Percentiles rank a stretch among this genome's conserved stretches.
These are phyloP conservation scores for Nomada goodeniana DNA, from an alignment of 2,888 invertebrate species.

Conservation along the genomic window DNA sequence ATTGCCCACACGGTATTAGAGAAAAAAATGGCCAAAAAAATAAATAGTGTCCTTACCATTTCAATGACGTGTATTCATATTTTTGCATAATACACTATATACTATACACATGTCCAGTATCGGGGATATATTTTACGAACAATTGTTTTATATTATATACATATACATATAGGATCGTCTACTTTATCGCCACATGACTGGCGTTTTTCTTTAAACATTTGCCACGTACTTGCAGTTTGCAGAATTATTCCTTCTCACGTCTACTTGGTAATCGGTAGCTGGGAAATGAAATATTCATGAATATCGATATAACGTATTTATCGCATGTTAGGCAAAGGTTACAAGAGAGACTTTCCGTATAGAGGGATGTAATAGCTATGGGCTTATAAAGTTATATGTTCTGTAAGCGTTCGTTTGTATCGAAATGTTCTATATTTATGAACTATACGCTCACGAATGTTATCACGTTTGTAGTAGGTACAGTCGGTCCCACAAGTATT, in stretches of 20 bases:
- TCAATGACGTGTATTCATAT: neutral
- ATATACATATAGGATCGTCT: neutral
- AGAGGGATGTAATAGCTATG: constrained; percentile 27
- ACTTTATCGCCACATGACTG: neutral
- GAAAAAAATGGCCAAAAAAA: neutral
- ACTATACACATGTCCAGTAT: neutral
- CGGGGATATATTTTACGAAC: too few species aligned
- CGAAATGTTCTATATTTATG: neutral
- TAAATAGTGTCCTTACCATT: neutral
- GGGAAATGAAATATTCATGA: constrained; percentile 54
- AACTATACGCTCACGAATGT: constrained; percentile 1
- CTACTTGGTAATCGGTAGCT: constrained; percentile 17
- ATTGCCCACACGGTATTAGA: neutral
- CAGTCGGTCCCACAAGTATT: too few species aligned
- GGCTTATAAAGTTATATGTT: constrained; percentile 9
- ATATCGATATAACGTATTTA: constrained; percentile 44
- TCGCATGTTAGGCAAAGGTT: constrained; percentile 45
- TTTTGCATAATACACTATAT: neutral
- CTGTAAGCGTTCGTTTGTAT: neutral
- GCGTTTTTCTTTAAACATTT: neutral
- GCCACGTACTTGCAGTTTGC: neutral
- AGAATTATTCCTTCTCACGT: neutral
- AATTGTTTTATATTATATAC: neutral
- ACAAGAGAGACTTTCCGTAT: constrained; percentile 17
- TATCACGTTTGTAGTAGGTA: constrained; percentile 23